A percentile compares a stretch with the other conserved stretches of the same genome.
These are phyloP conservation scores for Antennarius striatus DNA, from an alignment of 2,113 vertebrate genomes.

Conservation along the genomic window DNA sequence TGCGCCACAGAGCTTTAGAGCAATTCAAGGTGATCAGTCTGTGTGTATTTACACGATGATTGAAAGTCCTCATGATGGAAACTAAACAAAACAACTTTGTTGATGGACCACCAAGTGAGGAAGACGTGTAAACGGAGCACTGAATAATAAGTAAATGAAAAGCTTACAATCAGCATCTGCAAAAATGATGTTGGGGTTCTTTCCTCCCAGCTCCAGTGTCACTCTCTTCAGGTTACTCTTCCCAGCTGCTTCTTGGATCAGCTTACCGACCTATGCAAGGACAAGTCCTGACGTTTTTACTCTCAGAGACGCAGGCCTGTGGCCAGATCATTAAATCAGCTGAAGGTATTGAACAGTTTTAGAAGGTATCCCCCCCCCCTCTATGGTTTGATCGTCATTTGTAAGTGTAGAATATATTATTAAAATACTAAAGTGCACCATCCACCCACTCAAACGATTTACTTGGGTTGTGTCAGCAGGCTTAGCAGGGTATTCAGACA, in stretches of 20 bases:
- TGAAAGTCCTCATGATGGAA: constrained; percentile 13
- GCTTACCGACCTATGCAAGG: constrained; percentile 90
- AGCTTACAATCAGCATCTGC: constrained; percentile 98
- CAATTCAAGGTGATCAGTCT: constrained; percentile 15
- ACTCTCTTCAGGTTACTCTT: constrained; percentile 99
- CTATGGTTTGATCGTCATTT: too few relatives aligned
- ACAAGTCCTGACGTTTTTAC: constrained; percentile 72
- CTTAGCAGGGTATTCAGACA: too few relatives aligned
- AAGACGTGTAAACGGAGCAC: constrained; percentile 14
- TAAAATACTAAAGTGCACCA: too few relatives aligned
- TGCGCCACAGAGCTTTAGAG: constrained; percentile 38
- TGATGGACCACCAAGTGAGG: constrained; percentile 36
- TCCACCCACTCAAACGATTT: too few relatives aligned
- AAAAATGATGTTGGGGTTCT: constrained; percentile 99
- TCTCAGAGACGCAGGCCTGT: constrained; percentile 54
- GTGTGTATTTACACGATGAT: constrained; percentile 16
- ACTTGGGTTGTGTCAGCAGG: too few relatives aligned
- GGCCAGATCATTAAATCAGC: constrained; percentile 69
- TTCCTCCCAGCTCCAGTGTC: constrained; percentile 97
- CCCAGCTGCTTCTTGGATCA: constrained; percentile 99
- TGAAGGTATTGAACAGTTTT: constrained; percentile 71
- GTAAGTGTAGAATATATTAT: too few relatives aligned
- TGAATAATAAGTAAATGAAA: constrained; percentile 43
- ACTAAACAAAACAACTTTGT: constrained; percentile 13
- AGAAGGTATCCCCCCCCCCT: constrained; percentile 37